Evolutionary conservation across 2,113 vertebrate species (phyloP).

Genomic region (Connochaetes taurinus): DNA sequence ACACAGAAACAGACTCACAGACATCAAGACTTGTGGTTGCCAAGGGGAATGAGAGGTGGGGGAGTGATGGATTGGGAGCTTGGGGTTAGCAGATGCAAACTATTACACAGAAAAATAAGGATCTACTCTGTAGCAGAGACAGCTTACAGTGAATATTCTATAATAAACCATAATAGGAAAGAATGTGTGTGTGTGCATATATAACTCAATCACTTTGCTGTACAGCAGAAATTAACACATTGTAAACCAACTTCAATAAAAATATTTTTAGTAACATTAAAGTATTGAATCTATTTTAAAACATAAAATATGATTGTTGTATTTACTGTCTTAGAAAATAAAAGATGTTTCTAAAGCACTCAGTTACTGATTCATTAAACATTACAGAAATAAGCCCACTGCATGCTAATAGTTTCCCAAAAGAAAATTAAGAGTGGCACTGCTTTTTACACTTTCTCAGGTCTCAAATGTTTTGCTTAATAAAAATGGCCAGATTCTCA

Average conservation of each 20-base stretch:
- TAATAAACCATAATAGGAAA: not conserved
- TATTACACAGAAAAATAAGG: not conserved
- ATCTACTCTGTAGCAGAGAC: not conserved
- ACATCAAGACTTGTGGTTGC: not conserved
- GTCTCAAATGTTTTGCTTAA: not conserved
- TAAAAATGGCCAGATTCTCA: not conserved
- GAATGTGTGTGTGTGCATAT: not conserved
- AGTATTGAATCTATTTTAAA: not conserved
- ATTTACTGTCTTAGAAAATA: not conserved
- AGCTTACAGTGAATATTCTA: not conserved
- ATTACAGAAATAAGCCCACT: not conserved
- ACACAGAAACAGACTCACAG: not conserved
- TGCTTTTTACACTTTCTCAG: not conserved
- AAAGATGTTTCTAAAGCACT: not conserved
- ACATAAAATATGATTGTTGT: not conserved
- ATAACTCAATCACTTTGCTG: not conserved
- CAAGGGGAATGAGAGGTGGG: not conserved
- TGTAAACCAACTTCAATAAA: not conserved
- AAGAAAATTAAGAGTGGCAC: not conserved
- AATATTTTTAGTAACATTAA: not conserved
- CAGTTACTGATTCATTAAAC: not conserved
- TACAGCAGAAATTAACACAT: not conserved
- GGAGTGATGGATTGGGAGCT: not conserved
- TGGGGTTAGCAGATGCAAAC: not conserved
- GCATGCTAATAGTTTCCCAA: not conserved